Conservation (phyloP, 2,888 invertebrate species). For the Lypha dubia region DNA sequence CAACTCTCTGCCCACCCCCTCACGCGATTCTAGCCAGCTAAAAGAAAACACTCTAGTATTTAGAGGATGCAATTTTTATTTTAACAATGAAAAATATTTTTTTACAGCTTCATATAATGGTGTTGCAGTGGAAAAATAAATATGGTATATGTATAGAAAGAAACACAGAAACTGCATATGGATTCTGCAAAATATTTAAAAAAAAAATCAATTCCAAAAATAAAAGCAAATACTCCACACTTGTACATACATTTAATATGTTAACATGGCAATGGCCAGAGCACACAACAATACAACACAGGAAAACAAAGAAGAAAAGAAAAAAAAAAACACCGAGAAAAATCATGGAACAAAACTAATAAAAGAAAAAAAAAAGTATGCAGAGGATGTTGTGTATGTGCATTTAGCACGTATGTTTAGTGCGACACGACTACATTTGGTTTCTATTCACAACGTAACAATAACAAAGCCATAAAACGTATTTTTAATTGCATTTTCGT, state of each 20-base stretch:
- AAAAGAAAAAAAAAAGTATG: slow-evolving; percentile 1
- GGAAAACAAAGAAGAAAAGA: slow-evolving; percentile 28
- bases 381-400: background rate
- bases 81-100: slow-evolving; percentile 79
- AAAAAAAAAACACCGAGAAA: no score
- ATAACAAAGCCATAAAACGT: slow-evolving; percentile 82
- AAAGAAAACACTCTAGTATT: slow-evolving; percentile 41
- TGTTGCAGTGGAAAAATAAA: slow-evolving; percentile 49
- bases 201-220: slow-evolving; percentile 27
- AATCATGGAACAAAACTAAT: background rate
- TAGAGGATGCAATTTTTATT: slow-evolving; percentile 70
- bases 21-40: background rate
- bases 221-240: slow-evolving; percentile 22
- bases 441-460: slow-evolving; percentile 70
- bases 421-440: slow-evolving; percentile 44
- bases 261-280: slow-evolving; percentile 19
- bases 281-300: background rate
- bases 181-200: slow-evolving; percentile 10
- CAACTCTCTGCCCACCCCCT: background rate
- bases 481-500: slow-evolving; percentile 83
- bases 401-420: slow-evolving; percentile 51
- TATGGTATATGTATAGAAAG: background rate
- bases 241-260: background rate
- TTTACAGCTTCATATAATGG: slow-evolving; percentile 75
- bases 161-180: slow-evolving; percentile 32